Conservation (phyloP, 1,140 invertebrate species). For the Penaeus vannamei region DNA sequence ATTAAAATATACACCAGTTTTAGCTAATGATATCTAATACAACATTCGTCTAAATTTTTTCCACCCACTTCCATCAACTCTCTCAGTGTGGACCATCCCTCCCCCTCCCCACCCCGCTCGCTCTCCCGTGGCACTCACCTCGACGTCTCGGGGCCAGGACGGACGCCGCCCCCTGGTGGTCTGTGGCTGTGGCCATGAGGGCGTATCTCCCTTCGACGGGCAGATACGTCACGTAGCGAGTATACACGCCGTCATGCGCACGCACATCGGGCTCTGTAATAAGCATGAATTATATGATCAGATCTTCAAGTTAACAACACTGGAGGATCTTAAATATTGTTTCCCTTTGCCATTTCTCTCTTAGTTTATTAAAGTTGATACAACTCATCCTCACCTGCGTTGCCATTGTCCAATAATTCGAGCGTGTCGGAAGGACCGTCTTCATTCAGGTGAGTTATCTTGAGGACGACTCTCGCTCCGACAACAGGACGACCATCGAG, state of each 20-base stretch:
- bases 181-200: conserved; percentile 44
- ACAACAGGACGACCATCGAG: conserved; percentile 55
- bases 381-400: conserved; percentile 46
- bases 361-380: neutral
- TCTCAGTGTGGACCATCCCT: neutral
- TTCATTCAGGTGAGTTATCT: conserved; percentile 56
- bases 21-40: no score
- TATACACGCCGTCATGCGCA: conserved; percentile 53
- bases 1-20: neutral
- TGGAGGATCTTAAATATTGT: neutral
- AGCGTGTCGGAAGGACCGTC: conserved; percentile 47
- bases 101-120: neutral
- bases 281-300: no score
- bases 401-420: conserved; percentile 62
- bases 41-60: neutral
- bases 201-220: conserved; percentile 55
- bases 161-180: conserved; percentile 55
- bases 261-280: conserved; percentile 55
- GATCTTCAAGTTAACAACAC: no score
- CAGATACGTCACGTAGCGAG: conserved; percentile 53
- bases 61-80: neutral
- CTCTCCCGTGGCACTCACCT: conserved; percentile 24
- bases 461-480: conserved; percentile 58
- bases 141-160: conserved; percentile 39
- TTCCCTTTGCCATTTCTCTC: neutral